Base-by-base conservation (phyloP, 2,888 invertebrate species). In the Eupithecia insigniata region DNA sequence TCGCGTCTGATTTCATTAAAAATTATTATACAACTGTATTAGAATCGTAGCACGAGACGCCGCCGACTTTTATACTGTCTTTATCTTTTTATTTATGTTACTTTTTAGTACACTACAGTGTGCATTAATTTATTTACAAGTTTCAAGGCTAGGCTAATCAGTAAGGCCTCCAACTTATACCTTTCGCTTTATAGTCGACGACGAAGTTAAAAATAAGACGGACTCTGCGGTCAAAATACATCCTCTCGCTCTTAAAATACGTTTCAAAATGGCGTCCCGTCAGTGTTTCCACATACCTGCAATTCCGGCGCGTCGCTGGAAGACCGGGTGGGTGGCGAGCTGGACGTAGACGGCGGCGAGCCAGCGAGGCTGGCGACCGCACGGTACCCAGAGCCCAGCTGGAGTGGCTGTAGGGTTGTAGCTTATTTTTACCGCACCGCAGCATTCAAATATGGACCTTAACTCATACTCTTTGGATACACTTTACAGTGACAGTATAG, bases 291-390 rank as follows among this genome's bases (percentile, higher is more conserved):
- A 18, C 61, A 61, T 77, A 79, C 79, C 78, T 80, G 78, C 43
- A 77, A 76, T 66, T 76, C 74, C 65, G 74, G 75, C 58, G 69
- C 69, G 74, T 69, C 72, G 66, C 67, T 69, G 66, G 68, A 61
- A 66, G 71, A 32, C 71, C 60, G 43, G 74, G 65, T 58, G 76
- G 73, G 78, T 69, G 77, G 71, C 66, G 68, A 71, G 69, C 74
- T 60, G 71, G 62, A 67, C 66, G 76, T 70, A 39, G 75, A 70
- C 70, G 78, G 77, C 73, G 78, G 67, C 71, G 69, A 83, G 75
- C 86, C 88, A 68, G 86, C 86, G 69, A 89, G 81, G 81, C 89
- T 87, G 73, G 87, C 81, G 82, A 89, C 91, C 79, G 90, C 88
- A 83, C 87, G 85, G 87, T 90, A 91, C 72, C 85, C 79, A 78